Conservation (phyloP, 2,888 invertebrate genomes). For the Drosophila macrospina region DNA sequence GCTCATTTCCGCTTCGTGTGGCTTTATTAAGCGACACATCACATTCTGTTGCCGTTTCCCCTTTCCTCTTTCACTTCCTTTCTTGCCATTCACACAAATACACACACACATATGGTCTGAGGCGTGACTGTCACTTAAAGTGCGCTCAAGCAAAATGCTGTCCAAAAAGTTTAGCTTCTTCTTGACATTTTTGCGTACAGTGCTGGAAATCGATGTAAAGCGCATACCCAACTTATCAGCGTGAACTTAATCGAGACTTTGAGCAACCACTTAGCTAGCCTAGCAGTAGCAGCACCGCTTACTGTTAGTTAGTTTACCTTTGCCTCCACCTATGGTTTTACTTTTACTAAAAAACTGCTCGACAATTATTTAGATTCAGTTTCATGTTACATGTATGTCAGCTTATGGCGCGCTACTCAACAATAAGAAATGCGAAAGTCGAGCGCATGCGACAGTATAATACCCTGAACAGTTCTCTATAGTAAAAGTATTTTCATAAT, state of each 20-base stretch:
- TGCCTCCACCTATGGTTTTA: too few species aligned
- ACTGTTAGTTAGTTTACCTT: conserved; percentile 14
- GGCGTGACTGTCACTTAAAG: conserved; percentile 66
- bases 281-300: conserved; percentile 30
- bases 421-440: too few species aligned
- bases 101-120: conserved; percentile 2
- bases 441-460: too few species aligned
- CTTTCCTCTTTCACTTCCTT: background rate
- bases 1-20: conserved; percentile 79
- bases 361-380: conserved; percentile 19
- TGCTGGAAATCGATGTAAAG: conserved; percentile 50
- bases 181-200: conserved; percentile 22
- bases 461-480: too few species aligned
- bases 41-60: conserved; percentile 12
- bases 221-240: conserved; percentile 31
- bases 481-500: too few species aligned
- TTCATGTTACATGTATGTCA: conserved; percentile 27
- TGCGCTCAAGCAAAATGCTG: conserved; percentile 69
- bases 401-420: conserved; percentile 3
- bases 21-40: conserved; percentile 70
- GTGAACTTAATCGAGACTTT: conserved; percentile 15
- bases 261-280: conserved; percentile 38
- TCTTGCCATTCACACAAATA: background rate
- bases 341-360: conserved; percentile 1
- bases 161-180: conserved; percentile 48